Percentiles rank a stretch among this genome's conserved stretches.
Evolutionary conservation across 2,888 invertebrate species (phyloP).

Genomic region (Timema podura): DNA sequence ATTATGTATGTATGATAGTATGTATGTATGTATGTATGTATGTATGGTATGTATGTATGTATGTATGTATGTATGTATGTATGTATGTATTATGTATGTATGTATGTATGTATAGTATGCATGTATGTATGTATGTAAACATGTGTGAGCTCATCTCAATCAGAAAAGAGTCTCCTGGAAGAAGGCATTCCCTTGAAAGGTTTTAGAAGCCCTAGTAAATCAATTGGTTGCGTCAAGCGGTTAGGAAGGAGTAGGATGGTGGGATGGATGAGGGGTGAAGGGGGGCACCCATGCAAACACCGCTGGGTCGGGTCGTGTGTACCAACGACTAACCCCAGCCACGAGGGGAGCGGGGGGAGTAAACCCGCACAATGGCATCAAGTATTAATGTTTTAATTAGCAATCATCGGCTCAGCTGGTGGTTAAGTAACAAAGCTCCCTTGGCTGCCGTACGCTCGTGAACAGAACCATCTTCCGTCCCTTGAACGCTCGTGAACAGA

Average conservation of each 20-base stretch:
- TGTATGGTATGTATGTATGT: no score
- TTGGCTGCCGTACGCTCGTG: not conserved
- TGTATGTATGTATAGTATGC: no score
- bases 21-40: no score
- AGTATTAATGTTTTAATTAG: conserved; percentile 33
- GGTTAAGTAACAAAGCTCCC: conserved; percentile 13
- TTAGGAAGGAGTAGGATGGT: not conserved
- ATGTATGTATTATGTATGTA: no score
- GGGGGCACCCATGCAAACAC: conserved; percentile 9
- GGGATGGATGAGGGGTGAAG: not conserved
- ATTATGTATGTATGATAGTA: no score
- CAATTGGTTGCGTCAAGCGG: not conserved
- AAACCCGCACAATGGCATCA: conserved; percentile 20
- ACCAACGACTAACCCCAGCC: no score
- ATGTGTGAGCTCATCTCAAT: conserved; percentile 11
- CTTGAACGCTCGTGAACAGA: no score
- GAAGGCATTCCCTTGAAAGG: conserved; percentile 14
- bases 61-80: no score
- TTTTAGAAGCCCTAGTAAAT: conserved; percentile 15
- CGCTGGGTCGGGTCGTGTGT: not conserved
- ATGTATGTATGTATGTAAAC: not conserved
- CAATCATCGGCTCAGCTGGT: conserved; percentile 28
- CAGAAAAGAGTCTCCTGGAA: not conserved
- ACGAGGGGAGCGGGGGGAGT: no score
- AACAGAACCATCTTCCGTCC: not conserved